A percentile compares a stretch with the other conserved stretches of the same genome.
These are phyloP conservation scores for Coregonus sp. DNA, from an alignment of 2,797 vertebrate species.

Conservation along the genomic window DNA sequence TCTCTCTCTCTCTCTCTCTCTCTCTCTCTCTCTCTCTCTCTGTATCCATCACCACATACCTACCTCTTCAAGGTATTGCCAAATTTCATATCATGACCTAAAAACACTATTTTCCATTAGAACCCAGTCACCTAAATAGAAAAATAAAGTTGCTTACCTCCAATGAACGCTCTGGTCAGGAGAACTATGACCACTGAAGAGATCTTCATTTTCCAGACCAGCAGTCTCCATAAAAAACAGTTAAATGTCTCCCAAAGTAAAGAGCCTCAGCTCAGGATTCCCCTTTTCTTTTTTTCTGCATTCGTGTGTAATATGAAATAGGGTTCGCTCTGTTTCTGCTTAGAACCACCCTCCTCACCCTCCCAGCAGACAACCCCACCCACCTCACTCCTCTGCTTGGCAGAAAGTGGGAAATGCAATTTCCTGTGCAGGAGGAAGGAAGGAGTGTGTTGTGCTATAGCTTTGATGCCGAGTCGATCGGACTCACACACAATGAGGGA, in stretches of 20 bases:
- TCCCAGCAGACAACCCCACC: constrained; percentile 39
- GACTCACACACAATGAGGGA: constrained; percentile 27
- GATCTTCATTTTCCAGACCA: constrained; percentile 80
- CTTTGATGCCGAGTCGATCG: constrained; percentile 56
- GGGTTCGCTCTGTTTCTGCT: constrained; percentile 61
- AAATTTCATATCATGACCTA: background rate
- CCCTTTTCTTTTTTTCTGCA: constrained; percentile 46
- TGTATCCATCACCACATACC: background rate
- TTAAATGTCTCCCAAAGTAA: constrained; percentile 62
- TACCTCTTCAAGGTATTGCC: constrained; percentile 8
- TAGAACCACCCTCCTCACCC: constrained; percentile 63
- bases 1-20: too few relatives aligned
- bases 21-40: background rate
- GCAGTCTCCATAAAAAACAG: constrained; percentile 74
- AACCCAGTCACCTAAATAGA: constrained; percentile 19
- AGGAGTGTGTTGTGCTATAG: constrained; percentile 27
- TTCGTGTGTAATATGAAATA: constrained; percentile 75
- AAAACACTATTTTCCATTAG: constrained; percentile 1
- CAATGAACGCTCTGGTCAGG: constrained; percentile 68
- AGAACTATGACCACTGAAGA: constrained; percentile 73
- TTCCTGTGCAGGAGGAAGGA: constrained; percentile 58
- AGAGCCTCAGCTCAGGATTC: constrained; percentile 49
- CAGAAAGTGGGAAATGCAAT: constrained; percentile 60
- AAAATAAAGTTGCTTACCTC: constrained; percentile 69
- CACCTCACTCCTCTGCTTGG: constrained; percentile 40